Percentiles rank a stretch among this genome's conserved stretches.
phyloP scores from a whole-genome alignment of 2,797 vertebrate species.

The Xerus rutilus region DNA sequence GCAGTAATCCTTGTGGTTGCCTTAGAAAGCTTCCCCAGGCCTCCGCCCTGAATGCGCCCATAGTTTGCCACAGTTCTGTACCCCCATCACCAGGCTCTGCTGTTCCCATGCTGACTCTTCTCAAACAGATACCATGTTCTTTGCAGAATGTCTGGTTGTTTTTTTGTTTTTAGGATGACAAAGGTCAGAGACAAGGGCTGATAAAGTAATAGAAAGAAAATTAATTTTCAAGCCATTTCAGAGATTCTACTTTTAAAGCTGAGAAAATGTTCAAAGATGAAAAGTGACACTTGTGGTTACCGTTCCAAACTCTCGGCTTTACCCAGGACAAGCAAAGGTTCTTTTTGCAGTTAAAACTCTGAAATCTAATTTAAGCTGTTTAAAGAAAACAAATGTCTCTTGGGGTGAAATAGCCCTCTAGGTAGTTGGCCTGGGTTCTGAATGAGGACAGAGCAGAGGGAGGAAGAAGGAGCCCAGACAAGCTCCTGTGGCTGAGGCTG shows the following conservation, averaged over 20 bases:
- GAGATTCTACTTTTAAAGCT: neutral
- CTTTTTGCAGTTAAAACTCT: neutral
- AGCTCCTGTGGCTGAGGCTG: fast-evolving
- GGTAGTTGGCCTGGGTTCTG: neutral
- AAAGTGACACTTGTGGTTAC: neutral
- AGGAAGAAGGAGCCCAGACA: fast-evolving
- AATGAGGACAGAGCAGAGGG: no score
- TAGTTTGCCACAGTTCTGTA: no score
- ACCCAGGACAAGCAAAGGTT: neutral
- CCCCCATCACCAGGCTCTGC: no score
- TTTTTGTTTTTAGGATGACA: neutral
- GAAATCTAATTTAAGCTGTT: fast-evolving
- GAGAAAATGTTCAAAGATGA: neutral
- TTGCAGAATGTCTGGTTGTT: neutral
- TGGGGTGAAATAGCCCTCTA: neutral
- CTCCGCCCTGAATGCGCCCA: no score
- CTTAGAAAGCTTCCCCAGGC: neutral
- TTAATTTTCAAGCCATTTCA: neutral
- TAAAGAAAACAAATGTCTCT: neutral
- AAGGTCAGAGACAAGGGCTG: neutral
- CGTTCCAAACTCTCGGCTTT: neutral
- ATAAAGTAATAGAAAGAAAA: neutral
- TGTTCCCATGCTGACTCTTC: no score
- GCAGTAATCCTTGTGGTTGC: neutral
- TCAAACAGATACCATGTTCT: neutral